Percentiles rank a stretch among this genome's conserved stretches.
These are phyloP conservation scores for Heliconius congener DNA, from an alignment of 1,140 invertebrate species.

Conservation along the genomic window DNA sequence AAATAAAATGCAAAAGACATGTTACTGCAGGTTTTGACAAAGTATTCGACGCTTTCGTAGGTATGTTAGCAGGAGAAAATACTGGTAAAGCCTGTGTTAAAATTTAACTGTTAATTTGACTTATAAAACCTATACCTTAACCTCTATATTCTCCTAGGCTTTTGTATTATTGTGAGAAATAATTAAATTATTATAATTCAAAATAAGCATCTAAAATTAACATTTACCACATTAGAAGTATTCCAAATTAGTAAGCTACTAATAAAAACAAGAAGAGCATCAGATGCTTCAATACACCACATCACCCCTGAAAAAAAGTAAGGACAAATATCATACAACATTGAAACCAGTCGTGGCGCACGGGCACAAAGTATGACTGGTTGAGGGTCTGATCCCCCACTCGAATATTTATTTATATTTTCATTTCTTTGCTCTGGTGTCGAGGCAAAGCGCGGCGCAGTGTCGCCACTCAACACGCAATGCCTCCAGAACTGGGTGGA, in stretches of 20 bases:
- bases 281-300: constrained; percentile 69
- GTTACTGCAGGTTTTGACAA: constrained; percentile 83
- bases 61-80: constrained; percentile 82
- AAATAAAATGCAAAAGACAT: constrained; percentile 81
- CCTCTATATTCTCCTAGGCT: neutral
- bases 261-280: constrained; percentile 58
- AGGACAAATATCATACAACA: too few relatives aligned
- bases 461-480: too few relatives aligned
- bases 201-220: neutral
- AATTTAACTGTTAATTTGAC: constrained; percentile 48
- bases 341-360: too few relatives aligned
- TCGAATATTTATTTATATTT: too few relatives aligned
- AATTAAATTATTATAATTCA: neutral
- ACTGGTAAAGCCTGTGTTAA: constrained; percentile 83
- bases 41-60: constrained; percentile 82
- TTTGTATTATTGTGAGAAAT: too few relatives aligned
- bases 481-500: too few relatives aligned
- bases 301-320: constrained; percentile 51
- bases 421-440: too few relatives aligned
- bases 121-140: neutral
- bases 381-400: too few relatives aligned
- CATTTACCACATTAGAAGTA: constrained; percentile 58
- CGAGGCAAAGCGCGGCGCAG: too few relatives aligned
- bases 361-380: too few relatives aligned
- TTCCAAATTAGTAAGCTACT: constrained; percentile 65